Conservation (phyloP, 2,113 vertebrate genomes). For the Helogale parvula region DNA sequence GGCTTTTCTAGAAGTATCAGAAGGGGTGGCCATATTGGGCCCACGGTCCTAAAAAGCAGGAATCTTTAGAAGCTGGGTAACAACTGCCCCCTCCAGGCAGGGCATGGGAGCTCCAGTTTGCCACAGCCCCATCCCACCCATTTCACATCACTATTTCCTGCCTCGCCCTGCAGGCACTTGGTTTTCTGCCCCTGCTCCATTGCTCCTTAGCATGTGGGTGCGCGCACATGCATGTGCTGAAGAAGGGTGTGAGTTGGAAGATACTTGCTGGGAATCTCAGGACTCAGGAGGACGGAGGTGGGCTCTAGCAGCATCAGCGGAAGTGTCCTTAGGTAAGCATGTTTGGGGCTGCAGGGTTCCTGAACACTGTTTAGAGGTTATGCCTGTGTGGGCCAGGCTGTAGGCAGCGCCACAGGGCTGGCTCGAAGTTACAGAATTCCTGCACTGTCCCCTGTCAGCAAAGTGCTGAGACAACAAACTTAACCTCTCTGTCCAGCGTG, state of each 20-base stretch:
- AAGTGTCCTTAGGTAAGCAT: neutral
- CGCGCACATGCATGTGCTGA: neutral
- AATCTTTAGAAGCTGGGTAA: neutral
- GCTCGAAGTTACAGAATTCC: slow-evolving; percentile 72
- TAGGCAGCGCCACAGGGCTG: slow-evolving; percentile 24
- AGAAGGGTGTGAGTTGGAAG: neutral
- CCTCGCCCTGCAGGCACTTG: neutral
- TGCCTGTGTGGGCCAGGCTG: neutral
- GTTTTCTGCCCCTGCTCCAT: neutral
- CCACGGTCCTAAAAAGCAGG: neutral
- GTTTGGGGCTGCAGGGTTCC: neutral
- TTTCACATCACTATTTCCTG: neutral
- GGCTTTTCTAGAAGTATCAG: neutral
- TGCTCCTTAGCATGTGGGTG: neutral
- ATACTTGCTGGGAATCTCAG: neutral
- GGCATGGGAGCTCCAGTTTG: slow-evolving; percentile 12
- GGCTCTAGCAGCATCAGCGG: neutral
- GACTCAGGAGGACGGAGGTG: neutral
- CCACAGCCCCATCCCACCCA: neutral
- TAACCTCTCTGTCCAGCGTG: slow-evolving; percentile 87
- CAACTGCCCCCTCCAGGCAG: slow-evolving; percentile 70
- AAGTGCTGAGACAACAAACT: slow-evolving; percentile 93
- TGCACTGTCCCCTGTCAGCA: slow-evolving; percentile 80
- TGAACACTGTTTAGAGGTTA: neutral
- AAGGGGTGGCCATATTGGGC: neutral